phyloP scores from a whole-genome alignment of 2,797 vertebrate genomes.

The Eptatretus atami region DNA sequence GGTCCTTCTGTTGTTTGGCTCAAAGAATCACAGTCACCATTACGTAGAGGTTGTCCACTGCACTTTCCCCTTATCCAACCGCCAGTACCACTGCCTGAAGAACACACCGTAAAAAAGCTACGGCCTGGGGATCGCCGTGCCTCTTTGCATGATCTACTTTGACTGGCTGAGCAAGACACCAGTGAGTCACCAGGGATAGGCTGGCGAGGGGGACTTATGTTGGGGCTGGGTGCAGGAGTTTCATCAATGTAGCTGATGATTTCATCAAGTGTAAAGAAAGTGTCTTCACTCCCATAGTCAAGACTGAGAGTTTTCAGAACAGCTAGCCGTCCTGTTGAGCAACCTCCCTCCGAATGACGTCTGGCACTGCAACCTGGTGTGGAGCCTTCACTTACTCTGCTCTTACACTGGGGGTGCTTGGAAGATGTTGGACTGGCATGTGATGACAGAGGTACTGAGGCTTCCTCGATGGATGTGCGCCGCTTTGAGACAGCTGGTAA shows the following conservation, averaged over 20 bases:
- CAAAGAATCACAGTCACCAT: too few relatives aligned
- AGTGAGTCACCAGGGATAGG: neutral
- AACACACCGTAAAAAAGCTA: too few relatives aligned
- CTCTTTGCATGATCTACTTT: too few relatives aligned
- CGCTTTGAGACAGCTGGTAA: neutral
- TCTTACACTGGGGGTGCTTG: neutral
- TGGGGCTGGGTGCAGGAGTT: conserved; percentile 22
- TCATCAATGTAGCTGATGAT: conserved; percentile 30
- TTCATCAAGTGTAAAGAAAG: conserved; percentile 28
- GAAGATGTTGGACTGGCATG: neutral
- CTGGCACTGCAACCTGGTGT: neutral
- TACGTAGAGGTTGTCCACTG: too few relatives aligned
- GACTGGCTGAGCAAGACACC: too few relatives aligned
- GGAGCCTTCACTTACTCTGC: neutral
- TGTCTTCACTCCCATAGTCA: conserved; percentile 12
- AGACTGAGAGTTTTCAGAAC: conserved; percentile 2
- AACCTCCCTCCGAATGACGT: neutral
- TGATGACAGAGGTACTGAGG: neutral
- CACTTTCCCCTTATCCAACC: too few relatives aligned
- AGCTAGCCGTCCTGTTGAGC: neutral
- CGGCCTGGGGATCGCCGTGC: too few relatives aligned
- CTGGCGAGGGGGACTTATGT: conserved; percentile 21
- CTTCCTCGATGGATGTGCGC: neutral
- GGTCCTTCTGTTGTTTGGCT: too few relatives aligned
- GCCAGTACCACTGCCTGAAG: too few relatives aligned